phyloP scores from a whole-genome alignment of 2,797 vertebrate genomes.

The Spinibarbus caldwelli region DNA sequence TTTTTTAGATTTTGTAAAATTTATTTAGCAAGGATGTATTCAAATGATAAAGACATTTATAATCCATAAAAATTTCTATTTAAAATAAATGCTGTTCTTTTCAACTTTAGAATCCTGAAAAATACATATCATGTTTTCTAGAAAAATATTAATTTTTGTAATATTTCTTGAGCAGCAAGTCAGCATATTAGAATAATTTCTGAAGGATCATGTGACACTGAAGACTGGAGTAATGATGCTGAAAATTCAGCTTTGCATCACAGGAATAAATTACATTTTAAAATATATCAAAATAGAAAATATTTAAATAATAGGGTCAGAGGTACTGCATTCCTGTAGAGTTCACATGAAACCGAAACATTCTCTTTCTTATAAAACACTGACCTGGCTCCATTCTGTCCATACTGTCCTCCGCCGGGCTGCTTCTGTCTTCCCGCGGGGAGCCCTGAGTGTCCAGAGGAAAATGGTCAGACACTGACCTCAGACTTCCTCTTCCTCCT shows the following conservation, averaged over 20 bases:
- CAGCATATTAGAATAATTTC: background rate
- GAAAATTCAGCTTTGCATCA: background rate
- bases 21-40: background rate
- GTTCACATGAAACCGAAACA: background rate
- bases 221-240: background rate
- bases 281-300: no score
- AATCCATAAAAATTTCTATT: background rate
- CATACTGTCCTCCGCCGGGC: conserved; percentile 61
- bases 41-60: background rate
- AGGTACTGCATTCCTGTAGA: background rate
- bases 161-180: background rate
- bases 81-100: background rate
- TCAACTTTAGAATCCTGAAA: background rate
- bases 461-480: conserved; percentile 70
- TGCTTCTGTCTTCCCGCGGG: conserved; percentile 62
- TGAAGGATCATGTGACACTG: background rate
- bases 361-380: conserved; percentile 31
- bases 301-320: no score
- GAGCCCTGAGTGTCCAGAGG: conserved; percentile 69
- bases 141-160: no score
- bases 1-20: no score
- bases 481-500: conserved; percentile 52
- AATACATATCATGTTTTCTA: background rate
- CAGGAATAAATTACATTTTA: background rate
- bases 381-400: conserved; percentile 69